These are phyloP conservation scores for Proteles cristata DNA, from an alignment of 2,113 vertebrate genomes.

Conservation along the genomic window DNA sequence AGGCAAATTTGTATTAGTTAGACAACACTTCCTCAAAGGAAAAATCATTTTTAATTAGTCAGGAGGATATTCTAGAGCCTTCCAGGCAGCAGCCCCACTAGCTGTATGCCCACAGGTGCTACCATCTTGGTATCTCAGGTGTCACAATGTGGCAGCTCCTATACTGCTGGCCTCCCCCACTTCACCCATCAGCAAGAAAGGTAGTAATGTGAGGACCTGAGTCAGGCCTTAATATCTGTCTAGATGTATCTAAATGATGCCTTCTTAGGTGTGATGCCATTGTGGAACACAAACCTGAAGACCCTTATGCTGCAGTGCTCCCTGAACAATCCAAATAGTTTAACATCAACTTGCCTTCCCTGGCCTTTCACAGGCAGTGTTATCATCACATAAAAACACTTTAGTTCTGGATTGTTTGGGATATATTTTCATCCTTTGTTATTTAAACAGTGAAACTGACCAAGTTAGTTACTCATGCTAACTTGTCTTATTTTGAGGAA, in stretches of 20 bases:
- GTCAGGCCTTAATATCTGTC: not conserved
- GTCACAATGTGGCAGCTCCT: rapidly evolving
- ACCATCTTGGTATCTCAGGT: not conserved
- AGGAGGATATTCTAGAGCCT: not conserved
- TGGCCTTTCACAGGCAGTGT: too few species aligned
- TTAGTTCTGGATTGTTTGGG: not conserved
- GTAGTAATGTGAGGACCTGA: not conserved
- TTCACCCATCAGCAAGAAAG: not conserved
- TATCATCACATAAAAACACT: not conserved
- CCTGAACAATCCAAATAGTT: not conserved
- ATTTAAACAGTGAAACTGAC: not conserved
- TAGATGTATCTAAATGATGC: not conserved
- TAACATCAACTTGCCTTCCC: not conserved
- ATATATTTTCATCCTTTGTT: not conserved
- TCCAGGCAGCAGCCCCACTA: not conserved
- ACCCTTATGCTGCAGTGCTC: too few species aligned
- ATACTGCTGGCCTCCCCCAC: not conserved
- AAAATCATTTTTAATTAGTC: not conserved
- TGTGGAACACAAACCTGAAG: not conserved
- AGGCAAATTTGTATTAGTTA: not conserved
- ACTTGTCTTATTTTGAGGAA: not conserved
- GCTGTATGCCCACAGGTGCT: rapidly evolving
- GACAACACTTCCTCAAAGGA: not conserved
- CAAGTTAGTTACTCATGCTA: not conserved
- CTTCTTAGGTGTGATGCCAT: not conserved